These are phyloP conservation scores for Pseudococcus longispinus DNA, from an alignment of 2,888 invertebrate species.

Conservation along the genomic window DNA sequence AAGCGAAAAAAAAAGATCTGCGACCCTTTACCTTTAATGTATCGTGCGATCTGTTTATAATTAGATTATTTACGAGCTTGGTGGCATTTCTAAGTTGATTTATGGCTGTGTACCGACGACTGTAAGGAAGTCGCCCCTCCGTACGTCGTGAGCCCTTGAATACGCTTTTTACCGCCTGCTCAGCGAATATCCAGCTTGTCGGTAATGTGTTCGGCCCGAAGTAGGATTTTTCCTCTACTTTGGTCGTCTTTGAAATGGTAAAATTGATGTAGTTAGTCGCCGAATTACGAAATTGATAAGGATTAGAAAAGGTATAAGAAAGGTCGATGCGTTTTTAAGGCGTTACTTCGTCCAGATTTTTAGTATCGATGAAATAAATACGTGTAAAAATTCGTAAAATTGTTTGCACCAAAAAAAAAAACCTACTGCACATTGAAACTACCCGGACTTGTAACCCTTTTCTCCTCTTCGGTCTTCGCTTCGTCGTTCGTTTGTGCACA, in stretches of 20 bases:
- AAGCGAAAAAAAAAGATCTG: conserved; percentile 18
- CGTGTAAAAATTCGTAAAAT: neutral
- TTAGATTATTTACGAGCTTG: conserved; percentile 22
- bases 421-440: too few relatives aligned
- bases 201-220: neutral
- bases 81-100: conserved; percentile 26
- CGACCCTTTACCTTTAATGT: conserved; percentile 17
- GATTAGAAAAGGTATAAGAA: neutral
- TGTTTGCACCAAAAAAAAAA: too few relatives aligned
- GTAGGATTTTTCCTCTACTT: neutral
- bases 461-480: neutral
- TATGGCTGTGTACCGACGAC: neutral
- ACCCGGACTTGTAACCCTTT: neutral
- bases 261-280: neutral
- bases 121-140: neutral
- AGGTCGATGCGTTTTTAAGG: neutral
- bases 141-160: neutral
- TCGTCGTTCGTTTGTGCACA: neutral
- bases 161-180: neutral
- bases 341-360: neutral
- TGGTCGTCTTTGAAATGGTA: neutral
- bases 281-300: neutral
- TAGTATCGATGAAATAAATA: neutral
- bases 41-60: conserved; percentile 22
- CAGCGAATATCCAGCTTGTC: neutral